Evolutionary conservation across 2,113 vertebrate genomes (phyloP), one percentile per base, ranked within the genome.

Genomic region (Corynorhinus townsendii): DNA sequence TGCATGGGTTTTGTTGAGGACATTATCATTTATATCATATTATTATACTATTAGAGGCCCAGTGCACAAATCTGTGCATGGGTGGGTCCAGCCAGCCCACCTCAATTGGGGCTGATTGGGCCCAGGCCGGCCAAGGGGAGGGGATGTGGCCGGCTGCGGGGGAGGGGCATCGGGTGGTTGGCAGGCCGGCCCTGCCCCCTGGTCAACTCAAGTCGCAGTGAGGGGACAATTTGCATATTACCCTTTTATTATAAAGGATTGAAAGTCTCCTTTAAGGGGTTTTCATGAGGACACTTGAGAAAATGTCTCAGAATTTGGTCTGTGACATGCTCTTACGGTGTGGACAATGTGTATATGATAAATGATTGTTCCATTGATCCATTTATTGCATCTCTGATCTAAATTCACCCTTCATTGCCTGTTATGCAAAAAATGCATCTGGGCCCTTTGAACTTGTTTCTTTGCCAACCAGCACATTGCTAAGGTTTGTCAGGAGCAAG

Each of bases 371-470:
- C 28, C 19, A 4, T 73, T 22, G 52, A 69, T 40, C 38, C 86
- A 35, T n/a, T 14, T 83, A 38, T 79, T 26, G 1, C 40, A 22
- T 84, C 71, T 90, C 10, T 84, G 33, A 54, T 90, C n/a, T 71
- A 87, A 94, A 95, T 86, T 94, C 76, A 80, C 33, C 43, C 72
- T 93, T 97, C 45, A 94, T 90, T 47, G 30, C 35, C 79, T 80
- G 64, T 52, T 90, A 40, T 84, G 30, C n/a, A 47, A 87, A n/a
- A 93, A 68, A 47, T 79, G 26, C 30, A 86, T 72, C 30, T 90
- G 47, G 69, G 62, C 64, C 84, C 54, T 66, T 77, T 47, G 28
- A 93, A 79, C 28, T 17, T 47, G 7, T 69, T 90, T 80, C 28
- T 95, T 91, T 56, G 22, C 24, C 19, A 71, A n/a, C 3, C 10